Evolutionary conservation across 2,888 invertebrate genomes (phyloP), one percentile per base, ranked within the genome.

Genomic region (Fabriciana adippe): DNA sequence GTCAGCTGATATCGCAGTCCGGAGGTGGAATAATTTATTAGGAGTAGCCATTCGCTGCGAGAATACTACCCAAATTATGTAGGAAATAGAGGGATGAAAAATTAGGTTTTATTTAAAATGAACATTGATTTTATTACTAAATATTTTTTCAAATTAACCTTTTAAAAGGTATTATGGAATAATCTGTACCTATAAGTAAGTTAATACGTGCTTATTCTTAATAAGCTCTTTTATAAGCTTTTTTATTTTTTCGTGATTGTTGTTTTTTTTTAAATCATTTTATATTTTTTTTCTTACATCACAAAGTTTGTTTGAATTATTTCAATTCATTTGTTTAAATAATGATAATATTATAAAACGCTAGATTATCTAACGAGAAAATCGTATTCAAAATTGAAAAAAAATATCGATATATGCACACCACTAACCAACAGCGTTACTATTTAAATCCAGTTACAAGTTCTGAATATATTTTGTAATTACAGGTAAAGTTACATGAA

Each of bases 371-470:
- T 35, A 8, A 35, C 2, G 3, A 41, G 8, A 11, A 41, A 41
- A 41, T 11, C 35, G 35, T 2, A 14, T 18, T 18, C 11, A 21
- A 48, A n/a, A 48, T 16, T 0, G 13, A 13, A 59, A 1, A 18
- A 57, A 16, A 55, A 48, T 48, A 69, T 72, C 72, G 71, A 72
- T 62, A 64, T 4, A 26, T 31, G 63, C 13, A 65, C 78, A 65
- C 60, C 78, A 70, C 80, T 76, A 76, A 72, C 57, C 68, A 74
- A 69, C 81, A 80, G 83, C 86, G 87, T 88, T 89, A 90, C 91
- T 90, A 90, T 90, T 90, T 90, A 91, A 92, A 92, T 91, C 90
- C 84, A 88, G 92, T 92, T 92, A 92, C 89, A 90, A 92, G 90
- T 92, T 91, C 82, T 85, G 90, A 91, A 91, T 91, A 90, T 90